Evolutionary conservation across 2,113 vertebrate genomes (phyloP).

Genomic region (Semnopithecus entellus): DNA sequence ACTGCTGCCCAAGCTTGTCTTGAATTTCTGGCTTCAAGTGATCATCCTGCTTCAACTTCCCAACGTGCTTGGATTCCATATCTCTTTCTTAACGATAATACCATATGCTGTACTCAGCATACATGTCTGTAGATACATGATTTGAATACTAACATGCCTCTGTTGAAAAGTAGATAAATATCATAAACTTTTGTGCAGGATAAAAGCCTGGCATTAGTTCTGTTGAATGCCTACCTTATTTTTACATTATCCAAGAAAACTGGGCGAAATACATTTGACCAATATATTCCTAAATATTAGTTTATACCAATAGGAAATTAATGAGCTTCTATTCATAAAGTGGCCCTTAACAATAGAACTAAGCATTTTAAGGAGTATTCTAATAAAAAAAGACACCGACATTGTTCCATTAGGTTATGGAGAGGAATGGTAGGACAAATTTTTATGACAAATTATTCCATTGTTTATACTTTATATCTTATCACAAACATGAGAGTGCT

Average conservation of each 20-base stretch:
- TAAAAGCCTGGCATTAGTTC: neutral
- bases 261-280: neutral
- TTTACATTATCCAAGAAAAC: neutral
- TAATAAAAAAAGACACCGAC: neutral
- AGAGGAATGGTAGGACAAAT: neutral
- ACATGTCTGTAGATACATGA: neutral
- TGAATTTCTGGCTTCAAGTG: too few relatives aligned
- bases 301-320: neutral
- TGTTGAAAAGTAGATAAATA: neutral
- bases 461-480: neutral
- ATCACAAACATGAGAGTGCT: neutral
- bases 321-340: neutral
- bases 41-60: too few relatives aligned
- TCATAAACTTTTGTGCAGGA: neutral
- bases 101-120: neutral
- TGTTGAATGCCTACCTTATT: neutral
- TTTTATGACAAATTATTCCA: neutral
- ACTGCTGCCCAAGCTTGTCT: too few relatives aligned
- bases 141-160: neutral
- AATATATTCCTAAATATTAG: neutral
- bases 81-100: neutral
- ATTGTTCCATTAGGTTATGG: neutral
- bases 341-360: neutral
- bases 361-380: neutral
- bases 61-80: too few relatives aligned